Percentiles rank a stretch among this genome's conserved stretches.
Conservation (phyloP, 2,888 invertebrate species). For the Spodoptera littoralis region DNA sequence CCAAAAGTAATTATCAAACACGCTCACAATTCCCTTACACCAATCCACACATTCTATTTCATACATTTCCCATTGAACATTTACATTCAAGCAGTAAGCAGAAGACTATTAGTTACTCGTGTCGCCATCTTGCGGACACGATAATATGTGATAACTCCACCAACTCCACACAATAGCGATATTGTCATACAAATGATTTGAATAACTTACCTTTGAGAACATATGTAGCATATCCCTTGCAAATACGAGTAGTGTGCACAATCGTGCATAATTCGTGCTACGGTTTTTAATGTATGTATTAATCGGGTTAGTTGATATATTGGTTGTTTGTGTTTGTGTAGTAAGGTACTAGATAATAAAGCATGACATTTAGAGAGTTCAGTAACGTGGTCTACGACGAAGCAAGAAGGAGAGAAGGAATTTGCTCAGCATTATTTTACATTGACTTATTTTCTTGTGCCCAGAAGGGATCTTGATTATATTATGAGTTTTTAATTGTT, state of each 20-base stretch:
- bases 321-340: neutral
- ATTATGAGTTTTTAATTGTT: too few species aligned
- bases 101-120: constrained; percentile 62
- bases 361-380: too few species aligned
- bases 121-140: constrained; percentile 60
- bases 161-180: constrained; percentile 63
- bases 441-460: too few species aligned
- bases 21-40: too few species aligned
- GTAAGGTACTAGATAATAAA: too few species aligned
- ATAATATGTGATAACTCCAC: constrained; percentile 67
- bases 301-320: neutral
- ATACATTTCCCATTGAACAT: constrained; percentile 49
- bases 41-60: constrained; percentile 29
- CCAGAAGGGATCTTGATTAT: too few species aligned
- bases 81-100: constrained; percentile 59
- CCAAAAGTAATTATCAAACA: too few species aligned
- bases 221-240: constrained; percentile 32
- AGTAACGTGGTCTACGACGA: too few species aligned
- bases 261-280: constrained; percentile 16
- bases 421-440: too few species aligned
- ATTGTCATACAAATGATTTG: constrained; percentile 64
- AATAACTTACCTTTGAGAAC: constrained; percentile 42
- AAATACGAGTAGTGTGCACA: constrained; percentile 20
- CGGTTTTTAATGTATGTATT: constrained; percentile 3
- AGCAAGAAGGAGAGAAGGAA: too few species aligned